Evolutionary conservation across 2,797 vertebrate genomes (phyloP), one percentile per base, ranked within the genome.

Genomic region (Mus caroli): DNA sequence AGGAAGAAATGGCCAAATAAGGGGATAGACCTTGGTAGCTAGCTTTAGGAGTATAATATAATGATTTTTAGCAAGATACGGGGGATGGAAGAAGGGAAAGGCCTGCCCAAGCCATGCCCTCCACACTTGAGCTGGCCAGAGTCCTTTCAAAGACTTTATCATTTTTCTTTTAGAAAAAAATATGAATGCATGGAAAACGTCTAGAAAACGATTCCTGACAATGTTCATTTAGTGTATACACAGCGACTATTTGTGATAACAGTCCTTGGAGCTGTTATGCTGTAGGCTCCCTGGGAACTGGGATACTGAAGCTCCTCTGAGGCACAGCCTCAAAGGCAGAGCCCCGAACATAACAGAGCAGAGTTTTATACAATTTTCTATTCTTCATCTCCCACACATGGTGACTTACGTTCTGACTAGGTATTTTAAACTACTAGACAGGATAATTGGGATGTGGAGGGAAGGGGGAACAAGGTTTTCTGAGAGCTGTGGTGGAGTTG

Each of bases 141-240:
- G 43, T 46, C 40, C 73, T 26, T 46, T 76, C 73, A 76, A 28
- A 76, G 40, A 46, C 26, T 82, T 43, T 14, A 31, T 19, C 43
- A 64, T 92, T 77, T 71, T 82, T 54, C 22, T 52, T 24, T 90
- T 88, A 83, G 89, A 26, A 92, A 90, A 90, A 34, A 93, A 93
- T 17, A 50, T 50, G 83, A 75, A 75, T 31, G 31, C 50, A 40
- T 69, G 69, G 37, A 37, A 93, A 96, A 92, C 26, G 17, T 85
- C n/a, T 85, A 80, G 80, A 83, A 83, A 79, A 64, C n/a, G n/a
- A n/a, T 76, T 62, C 77, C 46, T 46, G 40, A 60, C 40, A 84
- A 12, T 58, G 78, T 75, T 83, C 95, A 84, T 67, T 94, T 94
- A 78, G 31, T 87, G 91, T 91, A 50, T 88, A 67, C 14, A 37